These are phyloP conservation scores for Haliclystus octoradiatus DNA, from an alignment of 30 jellyfish, hydroid and myxozoan species.

Conservation along the genomic window DNA sequence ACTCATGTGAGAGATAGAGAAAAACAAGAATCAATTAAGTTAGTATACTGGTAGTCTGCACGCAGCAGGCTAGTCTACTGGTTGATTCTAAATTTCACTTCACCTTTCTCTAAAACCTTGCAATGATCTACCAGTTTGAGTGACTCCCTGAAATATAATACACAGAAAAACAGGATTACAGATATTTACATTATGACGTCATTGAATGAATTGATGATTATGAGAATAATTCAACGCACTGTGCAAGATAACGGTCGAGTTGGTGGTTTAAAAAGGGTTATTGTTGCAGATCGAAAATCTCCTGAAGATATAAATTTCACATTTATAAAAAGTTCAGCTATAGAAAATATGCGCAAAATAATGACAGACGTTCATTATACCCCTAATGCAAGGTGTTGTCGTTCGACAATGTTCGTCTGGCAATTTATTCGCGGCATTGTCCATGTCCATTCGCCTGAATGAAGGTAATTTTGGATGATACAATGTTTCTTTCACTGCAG, in stretches of 20 bases:
- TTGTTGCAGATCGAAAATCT: slow-evolving; percentile 34
- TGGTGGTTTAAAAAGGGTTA: slow-evolving; percentile 17
- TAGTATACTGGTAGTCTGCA: no score
- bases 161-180: background rate
- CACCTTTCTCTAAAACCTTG: no score
- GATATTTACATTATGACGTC: no score
- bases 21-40: no score
- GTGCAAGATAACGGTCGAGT: slow-evolving; percentile 12
- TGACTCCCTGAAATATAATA: background rate
- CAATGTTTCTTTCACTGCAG: slow-evolving; percentile 71
- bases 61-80: no score
- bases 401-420: slow-evolving; percentile 82
- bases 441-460: slow-evolving; percentile 75
- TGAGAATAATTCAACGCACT: background rate
- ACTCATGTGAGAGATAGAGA: no score
- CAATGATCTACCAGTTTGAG: slow-evolving; percentile 4
- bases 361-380: no score
- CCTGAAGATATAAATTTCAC: slow-evolving; percentile 18
- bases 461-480: slow-evolving; percentile 77
- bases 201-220: no score
- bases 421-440: slow-evolving; percentile 65
- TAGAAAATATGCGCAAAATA: no score
- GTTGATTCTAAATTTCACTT: no score
- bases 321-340: no score
- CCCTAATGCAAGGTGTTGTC: slow-evolving; percentile 52